Evolutionary conservation across 53 echinoderm and acorn worm species (phyloP).

Genomic region (Stichopus horrens): DNA sequence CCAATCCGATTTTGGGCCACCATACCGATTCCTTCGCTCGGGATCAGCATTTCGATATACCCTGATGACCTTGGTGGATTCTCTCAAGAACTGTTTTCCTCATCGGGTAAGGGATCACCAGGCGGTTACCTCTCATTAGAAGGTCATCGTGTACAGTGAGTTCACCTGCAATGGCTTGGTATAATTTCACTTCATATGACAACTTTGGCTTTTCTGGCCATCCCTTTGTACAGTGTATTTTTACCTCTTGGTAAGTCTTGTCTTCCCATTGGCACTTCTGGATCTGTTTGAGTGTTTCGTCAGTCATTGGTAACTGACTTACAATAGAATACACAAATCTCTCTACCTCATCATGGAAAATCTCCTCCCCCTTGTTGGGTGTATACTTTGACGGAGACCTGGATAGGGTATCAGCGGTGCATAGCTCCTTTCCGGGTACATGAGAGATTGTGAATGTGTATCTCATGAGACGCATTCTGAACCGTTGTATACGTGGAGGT

Average conservation of each 20-base stretch:
- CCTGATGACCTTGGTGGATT: constrained; percentile 55
- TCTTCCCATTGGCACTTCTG: constrained; percentile 47
- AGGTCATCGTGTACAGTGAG: constrained; percentile 47
- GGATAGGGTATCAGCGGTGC: constrained; percentile 61
- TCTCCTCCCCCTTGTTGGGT: background rate
- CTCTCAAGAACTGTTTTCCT: constrained; percentile 40
- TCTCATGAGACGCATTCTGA: constrained; percentile 59
- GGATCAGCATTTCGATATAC: constrained; percentile 64
- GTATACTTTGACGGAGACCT: constrained; percentile 46
- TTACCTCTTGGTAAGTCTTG: constrained; percentile 42
- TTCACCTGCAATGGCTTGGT: constrained; percentile 45
- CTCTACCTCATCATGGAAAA: constrained; percentile 9
- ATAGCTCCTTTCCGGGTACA: constrained; percentile 59
- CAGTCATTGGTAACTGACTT: constrained; percentile 48
- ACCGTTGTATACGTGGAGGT: constrained; percentile 56
- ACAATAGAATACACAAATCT: constrained; percentile 26
- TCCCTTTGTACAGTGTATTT: constrained; percentile 40
- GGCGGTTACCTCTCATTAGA: constrained; percentile 53
- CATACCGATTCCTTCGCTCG: constrained; percentile 52
- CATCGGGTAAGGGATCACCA: constrained; percentile 59
- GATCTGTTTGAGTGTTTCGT: constrained; percentile 48
- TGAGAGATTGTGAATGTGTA: constrained; percentile 44
- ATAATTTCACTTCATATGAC: constrained; percentile 19
- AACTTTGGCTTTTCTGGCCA: constrained; percentile 51
- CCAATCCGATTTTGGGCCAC: constrained; percentile 60